These are phyloP conservation scores for Zophobas morio DNA, from an alignment of 1,140 invertebrate species.

Conservation along the genomic window DNA sequence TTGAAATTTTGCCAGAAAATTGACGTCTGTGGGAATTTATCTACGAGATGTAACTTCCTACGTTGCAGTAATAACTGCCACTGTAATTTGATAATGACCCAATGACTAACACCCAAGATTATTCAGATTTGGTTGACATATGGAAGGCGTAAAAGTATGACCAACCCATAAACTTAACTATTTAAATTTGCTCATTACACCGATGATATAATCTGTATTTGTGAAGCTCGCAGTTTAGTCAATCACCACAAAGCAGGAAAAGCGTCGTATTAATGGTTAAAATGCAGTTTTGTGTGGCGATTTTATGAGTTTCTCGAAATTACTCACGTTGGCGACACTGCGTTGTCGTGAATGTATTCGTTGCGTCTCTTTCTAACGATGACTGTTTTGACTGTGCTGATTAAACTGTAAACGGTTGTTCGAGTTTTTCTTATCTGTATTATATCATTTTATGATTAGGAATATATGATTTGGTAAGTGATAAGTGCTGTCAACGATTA, in stretches of 20 bases:
- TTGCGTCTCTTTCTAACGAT: slow-evolving; percentile 42
- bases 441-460: slow-evolving; percentile 17
- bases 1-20: too few relatives aligned
- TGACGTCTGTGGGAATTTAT: too few relatives aligned
- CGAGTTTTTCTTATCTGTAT: slow-evolving; percentile 37
- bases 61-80: too few relatives aligned
- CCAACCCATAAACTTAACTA: slow-evolving; percentile 11
- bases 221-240: not conserved
- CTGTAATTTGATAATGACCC: slow-evolving; percentile 14
- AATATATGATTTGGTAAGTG: slow-evolving; percentile 46
- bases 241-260: slow-evolving; percentile 11
- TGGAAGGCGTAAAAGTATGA: slow-evolving; percentile 25
- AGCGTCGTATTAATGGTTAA: not conserved
- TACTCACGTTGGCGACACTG: slow-evolving; percentile 16
- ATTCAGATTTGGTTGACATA: not conserved
- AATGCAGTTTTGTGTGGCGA: not conserved
- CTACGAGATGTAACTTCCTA: too few relatives aligned
- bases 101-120: slow-evolving; percentile 4
- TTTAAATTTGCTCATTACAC: slow-evolving; percentile 26
- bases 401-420: slow-evolving; percentile 14
- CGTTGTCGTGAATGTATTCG: slow-evolving; percentile 18
- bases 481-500: slow-evolving; percentile 19
- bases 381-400: slow-evolving; percentile 29
- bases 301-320: not conserved
- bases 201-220: slow-evolving; percentile 6